Evolutionary conservation across 1,140 invertebrate species (phyloP).

Genomic region (Solen grandis): DNA sequence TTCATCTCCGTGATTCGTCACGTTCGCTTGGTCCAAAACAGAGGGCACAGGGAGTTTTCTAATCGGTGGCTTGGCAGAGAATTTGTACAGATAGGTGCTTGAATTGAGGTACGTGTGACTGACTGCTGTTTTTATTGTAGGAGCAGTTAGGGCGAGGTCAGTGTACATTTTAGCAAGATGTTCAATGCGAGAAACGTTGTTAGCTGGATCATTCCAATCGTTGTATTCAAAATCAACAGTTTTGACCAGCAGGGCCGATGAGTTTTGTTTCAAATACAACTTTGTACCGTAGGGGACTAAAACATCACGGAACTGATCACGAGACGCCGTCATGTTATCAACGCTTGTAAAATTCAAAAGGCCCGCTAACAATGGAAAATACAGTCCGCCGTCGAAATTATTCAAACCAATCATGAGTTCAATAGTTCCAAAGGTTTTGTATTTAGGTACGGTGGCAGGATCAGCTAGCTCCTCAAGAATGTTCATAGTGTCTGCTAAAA

Average conservation of each 20-base stretch:
- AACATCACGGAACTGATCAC: background rate
- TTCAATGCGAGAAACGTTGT: background rate
- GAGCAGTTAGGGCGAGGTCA: background rate
- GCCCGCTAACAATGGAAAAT: background rate
- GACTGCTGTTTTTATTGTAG: background rate
- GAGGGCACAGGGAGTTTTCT: background rate
- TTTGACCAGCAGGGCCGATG: background rate
- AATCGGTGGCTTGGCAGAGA: background rate
- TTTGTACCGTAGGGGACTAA: background rate
- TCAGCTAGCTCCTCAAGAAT: background rate
- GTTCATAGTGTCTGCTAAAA: no score
- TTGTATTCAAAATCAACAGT: background rate
- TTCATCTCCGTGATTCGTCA: background rate
- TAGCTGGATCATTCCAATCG: background rate
- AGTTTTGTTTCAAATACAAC: background rate
- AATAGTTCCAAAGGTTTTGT: background rate
- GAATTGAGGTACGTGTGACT: background rate
- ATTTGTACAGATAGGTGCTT: background rate
- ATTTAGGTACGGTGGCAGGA: background rate
- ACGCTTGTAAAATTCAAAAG: no score
- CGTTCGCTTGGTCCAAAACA: background rate
- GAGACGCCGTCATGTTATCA: background rate
- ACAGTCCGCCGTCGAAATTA: background rate
- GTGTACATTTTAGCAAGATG: background rate
- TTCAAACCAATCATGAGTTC: background rate